These are phyloP conservation scores for Heliconius aoede DNA, from an alignment of 2,888 invertebrate species.

Conservation along the genomic window DNA sequence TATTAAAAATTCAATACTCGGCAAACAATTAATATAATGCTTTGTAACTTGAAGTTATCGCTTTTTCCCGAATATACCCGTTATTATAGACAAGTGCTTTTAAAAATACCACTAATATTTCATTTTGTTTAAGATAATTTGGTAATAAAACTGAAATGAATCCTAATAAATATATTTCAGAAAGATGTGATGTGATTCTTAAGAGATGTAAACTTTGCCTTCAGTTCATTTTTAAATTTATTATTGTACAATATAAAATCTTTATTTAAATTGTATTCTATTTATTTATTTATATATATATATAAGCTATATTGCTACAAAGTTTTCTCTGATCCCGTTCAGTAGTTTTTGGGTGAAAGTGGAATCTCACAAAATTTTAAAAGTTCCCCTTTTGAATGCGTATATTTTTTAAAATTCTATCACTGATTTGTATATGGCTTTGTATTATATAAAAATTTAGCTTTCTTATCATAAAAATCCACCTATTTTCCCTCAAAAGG, in stretches of 20 bases:
- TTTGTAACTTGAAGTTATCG: not conserved
- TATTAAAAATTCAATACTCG: constrained; percentile 17
- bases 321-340: too few species aligned
- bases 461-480: too few species aligned
- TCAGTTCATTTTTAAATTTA: not conserved
- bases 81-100: constrained; percentile 3
- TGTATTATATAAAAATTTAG: not conserved
- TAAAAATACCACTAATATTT: not conserved
- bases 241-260: too few species aligned
- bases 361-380: too few species aligned
- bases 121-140: not conserved
- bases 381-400: too few species aligned
- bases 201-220: not conserved
- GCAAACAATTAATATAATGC: constrained; percentile 26
- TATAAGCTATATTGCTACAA: too few species aligned
- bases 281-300: too few species aligned
- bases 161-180: not conserved
- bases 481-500: not conserved
- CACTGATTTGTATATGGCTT: not conserved
- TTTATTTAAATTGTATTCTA: too few species aligned
- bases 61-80: not conserved
- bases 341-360: too few species aligned
- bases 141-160: not conserved
- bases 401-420: too few species aligned
- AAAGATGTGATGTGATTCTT: not conserved